Evolutionary conservation across 2,797 vertebrate genomes (phyloP), one percentile per base, ranked within the genome.

Genomic region (Sebastes oblongus): DNA sequence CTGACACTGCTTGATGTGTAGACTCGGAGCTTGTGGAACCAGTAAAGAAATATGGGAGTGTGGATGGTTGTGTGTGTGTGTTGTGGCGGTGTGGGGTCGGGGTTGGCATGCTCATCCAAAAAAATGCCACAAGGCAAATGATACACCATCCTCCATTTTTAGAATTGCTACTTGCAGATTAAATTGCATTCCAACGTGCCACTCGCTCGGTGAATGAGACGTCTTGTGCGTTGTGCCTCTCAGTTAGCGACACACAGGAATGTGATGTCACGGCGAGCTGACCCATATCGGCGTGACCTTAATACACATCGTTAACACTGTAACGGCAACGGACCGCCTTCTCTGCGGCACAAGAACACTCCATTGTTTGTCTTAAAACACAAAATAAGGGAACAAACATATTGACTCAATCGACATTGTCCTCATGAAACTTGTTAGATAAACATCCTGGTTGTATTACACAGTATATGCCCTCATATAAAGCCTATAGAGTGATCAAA

Each of bases 1-100:
- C 90, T 89, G 88, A 93, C 92, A 81, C 82, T 36, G 87, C 83
- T 87, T 89, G 84, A 91, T 85, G 89, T 89, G 88, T 66, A 72
- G 83, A 79, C 87, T 82, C 78, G 34, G 72, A 90, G 91, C 86
- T 86, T 87, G 85, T 91, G 87, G 78, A 92, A 86, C 83, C 82
- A 83, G 81, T 87, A 66, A 22, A 72, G 36, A 80, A 66, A 80
- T 69, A 66, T 62, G 72, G 70, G 36, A 65, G 73, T 58, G 46
- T 29, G 73, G 56, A 34, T 72, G 25, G 66, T 22, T 69, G 42
- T 72, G 72, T 79, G 60, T 34, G 55, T 25, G 22, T 56, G 60
- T 72, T 68, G 80, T 75, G 81, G 66, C 25, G 50, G 71, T 66
- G 83, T 70, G 64, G 65, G 82, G 81, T 86, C 73, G 16, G 9